Base-by-base conservation (phyloP, 1,140 invertebrate genomes). In the Aphaenogaster ashmeadi region DNA sequence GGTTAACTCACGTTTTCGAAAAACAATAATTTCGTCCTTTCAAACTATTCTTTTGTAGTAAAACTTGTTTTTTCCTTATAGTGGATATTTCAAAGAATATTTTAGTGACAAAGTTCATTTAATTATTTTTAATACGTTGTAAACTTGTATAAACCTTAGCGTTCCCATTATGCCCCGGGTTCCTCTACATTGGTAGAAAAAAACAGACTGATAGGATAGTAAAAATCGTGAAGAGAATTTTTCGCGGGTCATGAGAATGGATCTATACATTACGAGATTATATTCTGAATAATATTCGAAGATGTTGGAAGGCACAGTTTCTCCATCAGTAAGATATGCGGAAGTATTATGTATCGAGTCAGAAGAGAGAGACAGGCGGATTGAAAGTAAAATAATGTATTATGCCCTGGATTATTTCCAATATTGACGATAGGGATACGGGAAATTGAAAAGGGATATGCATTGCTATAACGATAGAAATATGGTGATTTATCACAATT, bases 231-330 rank as follows among this genome's bases (percentile, higher is more conserved):
- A 74, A 47, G 56, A 41, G 13, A 67, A 69, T 41, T 80, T 80
- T 27, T 54, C 33, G 6, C n/a, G 6, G 36, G n/a, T 66, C 56
- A 64, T 52, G 15, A 27, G 18, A 36, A 33, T 50, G 4, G 9
- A 71, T 72, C 27, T 52, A 62, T 60, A 62, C n/a, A 36, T 27
- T 41, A n/a, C 67, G 36, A 21, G n/a, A 44, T 50, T n/a, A 69
- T 64, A 62, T 86, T 81, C 67, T 33, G 69, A 89, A 89, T 81
- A 88, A 90, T 88, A 92, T 89, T 88, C 88, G 52, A 91, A 88
- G 91, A 91, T 86, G 87, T n/a, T 62, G 38, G 41, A 90, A 88
- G 72, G 90, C 81, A 89, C 1, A 38, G n/a, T 75, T 56, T 75
- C n/a, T 75, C n/a, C 18, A 56, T 75, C 72, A 21, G 36, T 38